Conservation (phyloP, 2,888 invertebrate species). For the Micropterix aruncella region DNA sequence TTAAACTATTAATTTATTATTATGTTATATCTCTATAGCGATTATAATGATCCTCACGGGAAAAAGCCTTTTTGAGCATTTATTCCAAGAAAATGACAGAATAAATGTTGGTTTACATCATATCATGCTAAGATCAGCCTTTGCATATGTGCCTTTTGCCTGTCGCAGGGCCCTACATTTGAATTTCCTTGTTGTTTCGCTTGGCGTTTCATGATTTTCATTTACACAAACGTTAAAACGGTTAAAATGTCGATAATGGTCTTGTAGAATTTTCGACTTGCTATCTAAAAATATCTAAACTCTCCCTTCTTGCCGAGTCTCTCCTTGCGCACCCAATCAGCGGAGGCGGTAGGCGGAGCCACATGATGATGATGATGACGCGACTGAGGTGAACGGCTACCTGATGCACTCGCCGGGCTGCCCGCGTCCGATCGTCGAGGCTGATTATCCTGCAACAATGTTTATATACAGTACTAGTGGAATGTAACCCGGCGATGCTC, state of each 20-base stretch:
- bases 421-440: background rate
- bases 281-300: conserved; percentile 75
- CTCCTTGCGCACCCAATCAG: conserved; percentile 79
- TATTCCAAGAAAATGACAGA: too few species aligned
- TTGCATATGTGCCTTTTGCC: too few species aligned
- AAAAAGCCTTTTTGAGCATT: too few species aligned
- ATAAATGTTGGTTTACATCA: too few species aligned
- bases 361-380: background rate
- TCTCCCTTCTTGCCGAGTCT: conserved; percentile 89
- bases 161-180: too few species aligned
- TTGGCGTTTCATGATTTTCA: conserved; percentile 2
- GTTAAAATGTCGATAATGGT: background rate
- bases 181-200: conserved; percentile 1
- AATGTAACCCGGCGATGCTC: too few species aligned
- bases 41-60: too few species aligned
- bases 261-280: background rate
- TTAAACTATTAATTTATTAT: too few species aligned
- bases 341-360: conserved; percentile 31
- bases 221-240: conserved; percentile 4
- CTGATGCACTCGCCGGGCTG: conserved; percentile 24
- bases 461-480: too few species aligned
- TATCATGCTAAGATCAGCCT: too few species aligned
- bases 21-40: too few species aligned
- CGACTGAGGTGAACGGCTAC: conserved; percentile 9
- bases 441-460: background rate